These are phyloP conservation scores for Pemphigus obesinymphae DNA, from an alignment of 1,140 invertebrate species.

Conservation along the genomic window DNA sequence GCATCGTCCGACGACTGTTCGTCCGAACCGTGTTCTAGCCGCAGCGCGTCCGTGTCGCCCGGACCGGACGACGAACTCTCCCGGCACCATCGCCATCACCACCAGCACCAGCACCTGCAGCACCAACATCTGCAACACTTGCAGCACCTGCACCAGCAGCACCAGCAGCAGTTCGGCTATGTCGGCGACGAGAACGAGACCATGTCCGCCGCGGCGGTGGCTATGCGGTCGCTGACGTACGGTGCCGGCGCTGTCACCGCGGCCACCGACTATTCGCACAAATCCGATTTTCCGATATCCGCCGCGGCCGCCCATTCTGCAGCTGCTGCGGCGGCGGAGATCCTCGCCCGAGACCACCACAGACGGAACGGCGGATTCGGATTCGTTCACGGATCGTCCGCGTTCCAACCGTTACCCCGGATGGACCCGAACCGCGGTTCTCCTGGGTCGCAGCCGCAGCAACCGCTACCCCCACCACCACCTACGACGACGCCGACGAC, in stretches of 20 bases:
- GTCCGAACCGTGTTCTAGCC: slow-evolving; percentile 50
- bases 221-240: not conserved
- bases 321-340: not conserved
- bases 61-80: slow-evolving; percentile 39
- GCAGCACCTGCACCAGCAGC: no score
- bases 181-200: no score
- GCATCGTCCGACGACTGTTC: slow-evolving; percentile 52
- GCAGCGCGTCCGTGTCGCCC: slow-evolving; percentile 10
- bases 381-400: slow-evolving; percentile 48
- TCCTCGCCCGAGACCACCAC: not conserved
- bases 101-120: not conserved
- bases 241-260: no score
- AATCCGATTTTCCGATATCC: not conserved
- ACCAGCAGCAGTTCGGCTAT: not conserved
- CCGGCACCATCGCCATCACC: not conserved
- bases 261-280: not conserved
- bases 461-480: no score
- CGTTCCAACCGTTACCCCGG: slow-evolving; percentile 49
- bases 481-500: not conserved
- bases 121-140: no score
- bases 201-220: no score
- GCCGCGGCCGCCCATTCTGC: not conserved
- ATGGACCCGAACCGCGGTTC: slow-evolving; percentile 39
- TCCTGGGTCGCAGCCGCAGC: no score
- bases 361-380: slow-evolving; percentile 44